These are phyloP conservation scores for Monochamus saltuarius DNA, from an alignment of 1,140 invertebrate genomes.

Conservation along the genomic window DNA sequence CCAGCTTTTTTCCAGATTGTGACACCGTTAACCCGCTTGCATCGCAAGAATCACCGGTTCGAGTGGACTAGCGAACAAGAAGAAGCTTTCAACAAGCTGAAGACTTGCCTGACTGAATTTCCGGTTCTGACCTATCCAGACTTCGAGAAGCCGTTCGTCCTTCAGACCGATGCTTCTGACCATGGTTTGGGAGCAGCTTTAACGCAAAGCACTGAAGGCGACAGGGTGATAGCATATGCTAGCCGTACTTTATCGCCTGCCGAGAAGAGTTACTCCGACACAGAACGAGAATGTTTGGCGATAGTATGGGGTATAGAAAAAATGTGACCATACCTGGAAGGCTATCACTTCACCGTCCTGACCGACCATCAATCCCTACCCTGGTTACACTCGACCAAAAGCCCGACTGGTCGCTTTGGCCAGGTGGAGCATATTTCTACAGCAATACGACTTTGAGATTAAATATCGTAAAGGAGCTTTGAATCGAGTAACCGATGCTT, in stretches of 20 bases:
- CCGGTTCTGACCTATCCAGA: constrained; percentile 6
- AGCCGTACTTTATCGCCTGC: constrained; percentile 43
- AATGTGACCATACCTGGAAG: constrained; percentile 50
- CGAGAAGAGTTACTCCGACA: constrained; percentile 35
- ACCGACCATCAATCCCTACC: no score
- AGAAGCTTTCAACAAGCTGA: constrained; percentile 10
- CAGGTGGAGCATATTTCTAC: constrained; percentile 51
- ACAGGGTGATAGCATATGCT: constrained; percentile 48
- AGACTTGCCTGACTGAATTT: not conserved
- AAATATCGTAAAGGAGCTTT: not conserved
- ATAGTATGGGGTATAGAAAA: constrained; percentile 52
- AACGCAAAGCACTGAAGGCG: constrained; percentile 30
- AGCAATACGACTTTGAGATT: constrained; percentile 47
- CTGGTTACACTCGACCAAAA: no score
- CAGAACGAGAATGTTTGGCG: constrained; percentile 22
- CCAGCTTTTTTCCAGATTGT: constrained; percentile 41
- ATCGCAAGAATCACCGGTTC: constrained; percentile 8
- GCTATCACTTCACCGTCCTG: constrained; percentile 23
- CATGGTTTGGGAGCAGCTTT: not conserved
- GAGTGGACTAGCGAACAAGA: constrained; percentile 4
- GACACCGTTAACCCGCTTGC: constrained; percentile 41
- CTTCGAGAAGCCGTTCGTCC: constrained; percentile 6
- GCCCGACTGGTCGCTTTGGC: constrained; percentile 15
- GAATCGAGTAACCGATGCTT: constrained; percentile 16
- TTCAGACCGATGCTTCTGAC: not conserved